Percentiles rank a stretch among this genome's conserved stretches.
Conservation (phyloP, 2,888 invertebrate genomes). For the Eilema caniola region DNA sequence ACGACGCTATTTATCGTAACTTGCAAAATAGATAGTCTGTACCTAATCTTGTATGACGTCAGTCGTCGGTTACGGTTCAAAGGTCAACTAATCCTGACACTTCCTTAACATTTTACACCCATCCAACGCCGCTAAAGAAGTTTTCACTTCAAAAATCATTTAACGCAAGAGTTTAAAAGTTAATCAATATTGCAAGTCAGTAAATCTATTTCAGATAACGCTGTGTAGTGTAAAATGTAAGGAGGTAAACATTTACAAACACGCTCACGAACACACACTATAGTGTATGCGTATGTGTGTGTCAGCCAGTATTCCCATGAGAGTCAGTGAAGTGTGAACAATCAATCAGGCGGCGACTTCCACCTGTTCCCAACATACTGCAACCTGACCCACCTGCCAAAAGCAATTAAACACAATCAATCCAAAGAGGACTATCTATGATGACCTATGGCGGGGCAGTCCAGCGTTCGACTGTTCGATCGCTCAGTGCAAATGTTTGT, state of each 20-base stretch:
- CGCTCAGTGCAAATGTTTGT: neutral
- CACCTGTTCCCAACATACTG: constrained; percentile 9
- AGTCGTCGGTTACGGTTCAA: too few species aligned
- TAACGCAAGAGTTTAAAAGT: too few species aligned
- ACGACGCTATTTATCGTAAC: too few species aligned
- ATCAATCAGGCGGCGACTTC: constrained; percentile 11
- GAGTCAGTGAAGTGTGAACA: constrained; percentile 12
- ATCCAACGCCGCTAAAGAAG: too few species aligned
- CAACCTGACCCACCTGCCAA: constrained; percentile 15
- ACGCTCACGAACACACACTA: neutral
- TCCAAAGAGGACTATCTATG: neutral
- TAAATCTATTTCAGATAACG: neutral
- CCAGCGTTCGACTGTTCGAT: neutral
- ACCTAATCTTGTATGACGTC: too few species aligned
- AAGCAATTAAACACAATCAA: constrained; percentile 5
- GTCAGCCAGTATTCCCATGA: constrained; percentile 8
- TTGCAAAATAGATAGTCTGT: too few species aligned
- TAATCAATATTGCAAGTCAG: too few species aligned
- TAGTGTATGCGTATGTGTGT: neutral
- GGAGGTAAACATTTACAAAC: neutral
- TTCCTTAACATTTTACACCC: too few species aligned
- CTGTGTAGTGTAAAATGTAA: neutral
- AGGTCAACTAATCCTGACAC: too few species aligned
- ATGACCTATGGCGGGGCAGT: neutral
- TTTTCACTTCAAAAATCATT: too few species aligned